These are phyloP conservation scores for Carlito syrichta DNA, from an alignment of 2,113 vertebrate genomes.

Conservation along the genomic window DNA sequence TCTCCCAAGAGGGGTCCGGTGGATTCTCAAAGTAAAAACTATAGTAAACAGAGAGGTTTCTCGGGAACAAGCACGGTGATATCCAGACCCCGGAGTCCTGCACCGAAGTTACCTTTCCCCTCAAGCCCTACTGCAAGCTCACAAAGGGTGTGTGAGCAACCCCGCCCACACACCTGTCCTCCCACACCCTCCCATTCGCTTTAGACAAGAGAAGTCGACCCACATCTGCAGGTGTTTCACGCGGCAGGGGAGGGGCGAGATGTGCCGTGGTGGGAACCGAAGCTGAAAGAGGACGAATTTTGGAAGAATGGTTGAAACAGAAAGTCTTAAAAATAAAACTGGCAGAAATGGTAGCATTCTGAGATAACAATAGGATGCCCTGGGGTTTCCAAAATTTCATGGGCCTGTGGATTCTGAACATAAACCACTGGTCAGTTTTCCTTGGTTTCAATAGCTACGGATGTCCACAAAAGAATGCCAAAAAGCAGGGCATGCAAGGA, in stretches of 20 bases:
- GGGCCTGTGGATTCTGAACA: not conserved
- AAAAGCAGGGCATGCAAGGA: not conserved
- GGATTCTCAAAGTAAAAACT: not conserved
- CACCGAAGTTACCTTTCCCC: not conserved
- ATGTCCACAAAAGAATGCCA: not conserved
- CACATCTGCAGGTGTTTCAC: not conserved
- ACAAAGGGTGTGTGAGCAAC: not conserved
- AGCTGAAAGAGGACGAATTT: not conserved
- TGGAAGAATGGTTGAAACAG: not conserved
- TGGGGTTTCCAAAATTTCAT: conserved; percentile 30
- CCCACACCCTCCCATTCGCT: not conserved
- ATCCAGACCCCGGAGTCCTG: not conserved
- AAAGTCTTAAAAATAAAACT: not conserved
- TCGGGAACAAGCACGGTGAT: not conserved
- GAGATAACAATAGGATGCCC: not conserved
- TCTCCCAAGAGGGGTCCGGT: not conserved
- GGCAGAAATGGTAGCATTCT: not conserved
- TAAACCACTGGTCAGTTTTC: not conserved
- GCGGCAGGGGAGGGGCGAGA: too few species aligned
- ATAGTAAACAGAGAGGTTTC: not conserved
- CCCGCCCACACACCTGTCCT: not conserved
- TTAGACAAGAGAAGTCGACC: not conserved
- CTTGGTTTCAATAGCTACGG: not conserved
- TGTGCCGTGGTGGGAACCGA: not conserved
- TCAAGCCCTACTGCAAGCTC: not conserved